Base-by-base conservation (phyloP, 2,797 vertebrate species). In the Hybognathus amarus region DNA sequence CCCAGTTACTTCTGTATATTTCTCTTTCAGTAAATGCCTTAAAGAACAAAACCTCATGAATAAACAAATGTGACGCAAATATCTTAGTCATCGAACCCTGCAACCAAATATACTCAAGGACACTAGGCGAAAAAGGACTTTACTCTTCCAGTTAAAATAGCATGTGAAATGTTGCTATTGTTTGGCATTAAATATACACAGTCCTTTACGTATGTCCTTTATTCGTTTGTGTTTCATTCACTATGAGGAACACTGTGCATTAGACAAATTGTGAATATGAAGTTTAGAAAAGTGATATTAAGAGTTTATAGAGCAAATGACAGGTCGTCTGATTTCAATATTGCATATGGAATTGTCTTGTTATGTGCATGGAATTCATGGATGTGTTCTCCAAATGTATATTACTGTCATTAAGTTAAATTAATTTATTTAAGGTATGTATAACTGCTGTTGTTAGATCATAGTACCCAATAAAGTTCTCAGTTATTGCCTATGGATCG, bases 391-490 rank as follows among this genome's bases (percentile, higher is more conserved):
- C 75, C 24, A 40, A 56, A 79, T 45, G 74, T 24, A 56, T 13
- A 13, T 63, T 56, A 50, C 54, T 63, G 50, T 36, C 36, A 82
- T 54, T 75, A 50, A 40, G 20, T 70, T 64, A 17, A 36, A 6
- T 54, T 40, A 5, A 33, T 64, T 73, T 54, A 61, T 87, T 79
- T 45, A 76, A 76, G n/a, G 61, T 61, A 64, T 82, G 77, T n/a
- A 74, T 63, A 78, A 68, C 74, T 33, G 61, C 56, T 68, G 81
- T 73, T 83, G 85, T 76, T 47, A 68, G 56, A 42, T 76, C 8
- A 73, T 52, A 52, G 54, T 83, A 63, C 18, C 63, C 74, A 88
- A 80, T 88, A 88, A 88, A 85, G 69, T 64, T 30, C 54, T 66
- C 45, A 83, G 73, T 63, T 36, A 47, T 73, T 69, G 73, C 63